Conservation (phyloP, 2,888 invertebrate genomes). For the Luperina testacea region DNA sequence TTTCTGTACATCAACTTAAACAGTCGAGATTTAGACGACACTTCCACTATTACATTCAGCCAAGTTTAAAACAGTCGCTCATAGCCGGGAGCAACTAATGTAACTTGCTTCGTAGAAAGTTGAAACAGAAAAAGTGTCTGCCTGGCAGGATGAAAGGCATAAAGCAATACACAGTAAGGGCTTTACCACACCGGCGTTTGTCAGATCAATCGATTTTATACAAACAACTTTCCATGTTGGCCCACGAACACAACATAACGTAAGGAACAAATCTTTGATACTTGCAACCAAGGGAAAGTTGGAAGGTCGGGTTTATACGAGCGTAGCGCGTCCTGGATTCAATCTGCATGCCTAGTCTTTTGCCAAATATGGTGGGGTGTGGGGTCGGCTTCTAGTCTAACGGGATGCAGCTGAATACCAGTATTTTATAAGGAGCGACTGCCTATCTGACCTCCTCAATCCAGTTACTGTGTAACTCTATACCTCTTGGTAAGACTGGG, state of each 20-base stretch:
- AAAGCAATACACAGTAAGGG: conserved; percentile 30
- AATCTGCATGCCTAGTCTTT: neutral
- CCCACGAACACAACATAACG: too few relatives aligned
- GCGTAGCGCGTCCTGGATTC: neutral
- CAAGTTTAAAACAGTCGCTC: conserved; percentile 48
- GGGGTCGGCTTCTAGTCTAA: neutral
- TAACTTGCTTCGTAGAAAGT: conserved; percentile 52
- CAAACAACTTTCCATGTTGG: neutral
- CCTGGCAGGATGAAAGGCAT: conserved; percentile 16
- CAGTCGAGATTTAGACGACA: conserved; percentile 45
- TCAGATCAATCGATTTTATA: neutral
- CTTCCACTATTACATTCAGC: conserved; percentile 46
- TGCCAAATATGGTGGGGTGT: neutral
- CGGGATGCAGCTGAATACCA: neutral
- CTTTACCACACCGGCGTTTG: neutral
- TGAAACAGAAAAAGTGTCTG: conserved; percentile 42
- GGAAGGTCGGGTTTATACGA: neutral
- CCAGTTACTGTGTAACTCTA: neutral
- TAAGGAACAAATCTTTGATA: too few relatives aligned
- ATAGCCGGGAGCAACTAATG: conserved; percentile 43
- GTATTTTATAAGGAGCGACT: neutral
- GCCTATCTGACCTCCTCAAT: neutral
- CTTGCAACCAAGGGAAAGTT: neutral
- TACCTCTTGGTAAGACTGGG: neutral
- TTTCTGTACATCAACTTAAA: conserved; percentile 21